Percentiles rank a stretch among this genome's conserved stretches.
Evolutionary conservation across 2,113 vertebrate species (phyloP).

Genomic region (Andinoacara biseriatus): DNA sequence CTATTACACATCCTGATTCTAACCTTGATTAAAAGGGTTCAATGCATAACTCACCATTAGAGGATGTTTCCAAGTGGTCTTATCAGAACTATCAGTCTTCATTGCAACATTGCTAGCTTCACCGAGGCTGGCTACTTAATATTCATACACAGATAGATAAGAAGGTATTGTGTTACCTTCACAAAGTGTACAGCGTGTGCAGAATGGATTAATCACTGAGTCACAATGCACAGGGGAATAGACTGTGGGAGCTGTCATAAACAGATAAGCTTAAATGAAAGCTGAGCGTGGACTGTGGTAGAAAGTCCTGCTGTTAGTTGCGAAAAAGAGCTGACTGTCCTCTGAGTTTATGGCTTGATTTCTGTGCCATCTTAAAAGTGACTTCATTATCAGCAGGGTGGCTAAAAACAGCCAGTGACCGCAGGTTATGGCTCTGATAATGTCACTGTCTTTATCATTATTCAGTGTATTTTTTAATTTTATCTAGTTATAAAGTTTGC

Average conservation of each 20-base stretch:
- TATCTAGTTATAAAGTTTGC: slow-evolving; percentile 42
- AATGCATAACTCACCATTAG: slow-evolving; percentile 23
- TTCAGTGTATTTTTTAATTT: slow-evolving; percentile 49
- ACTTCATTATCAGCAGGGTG: slow-evolving; percentile 10
- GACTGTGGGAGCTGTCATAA: slow-evolving; percentile 44
- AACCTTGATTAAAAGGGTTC: slow-evolving; percentile 49
- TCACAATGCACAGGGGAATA: slow-evolving; percentile 38
- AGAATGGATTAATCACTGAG: slow-evolving; percentile 60
- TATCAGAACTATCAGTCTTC: slow-evolving; percentile 51
- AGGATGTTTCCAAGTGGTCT: slow-evolving; percentile 16
- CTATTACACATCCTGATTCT: slow-evolving; percentile 23
- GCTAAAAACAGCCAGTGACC: slow-evolving; percentile 10
- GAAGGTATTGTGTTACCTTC: slow-evolving; percentile 54
- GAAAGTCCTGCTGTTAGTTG: slow-evolving; percentile 19
- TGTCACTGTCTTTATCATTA: slow-evolving; percentile 38
- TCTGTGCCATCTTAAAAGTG: slow-evolving; percentile 5
- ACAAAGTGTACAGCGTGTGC: slow-evolving; percentile 28
- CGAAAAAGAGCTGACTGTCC: slow-evolving; percentile 30
- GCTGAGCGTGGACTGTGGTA: not conserved
- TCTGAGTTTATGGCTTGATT: slow-evolving; percentile 37
- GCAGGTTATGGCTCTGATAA: slow-evolving; percentile 37
- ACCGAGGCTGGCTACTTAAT: slow-evolving; percentile 38
- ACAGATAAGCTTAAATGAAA: slow-evolving; percentile 50
- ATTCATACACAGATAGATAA: slow-evolving; percentile 60
- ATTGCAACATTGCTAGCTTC: slow-evolving; percentile 16